A percentile compares a stretch with the other conserved stretches of the same genome.
phyloP scores from a whole-genome alignment of 1,140 invertebrate species.

The Stegodyphus dumicola region DNA sequence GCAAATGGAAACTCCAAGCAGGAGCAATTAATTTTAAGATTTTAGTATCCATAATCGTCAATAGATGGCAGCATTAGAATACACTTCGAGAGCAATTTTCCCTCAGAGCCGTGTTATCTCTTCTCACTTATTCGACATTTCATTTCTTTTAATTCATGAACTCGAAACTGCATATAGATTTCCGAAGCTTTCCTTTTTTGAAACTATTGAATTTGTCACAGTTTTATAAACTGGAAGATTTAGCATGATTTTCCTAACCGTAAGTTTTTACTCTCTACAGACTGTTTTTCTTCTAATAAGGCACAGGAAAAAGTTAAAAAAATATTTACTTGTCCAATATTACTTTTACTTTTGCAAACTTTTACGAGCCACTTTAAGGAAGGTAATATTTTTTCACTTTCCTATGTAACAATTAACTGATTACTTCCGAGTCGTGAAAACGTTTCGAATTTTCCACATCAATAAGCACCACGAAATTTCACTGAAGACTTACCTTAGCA shows the following conservation, averaged over 20 bases:
- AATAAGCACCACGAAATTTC: background rate
- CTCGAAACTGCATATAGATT: background rate
- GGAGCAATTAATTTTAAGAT: background rate
- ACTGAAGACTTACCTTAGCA: constrained; percentile 39
- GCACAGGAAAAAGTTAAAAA: background rate
- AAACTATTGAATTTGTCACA: background rate
- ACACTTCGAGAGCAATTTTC: background rate
- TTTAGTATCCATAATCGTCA: background rate
- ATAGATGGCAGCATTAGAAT: background rate
- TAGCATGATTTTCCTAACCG: background rate
- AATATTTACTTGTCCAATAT: background rate
- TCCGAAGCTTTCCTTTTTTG: background rate
- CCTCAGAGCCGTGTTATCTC: background rate
- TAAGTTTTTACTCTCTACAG: too few species aligned
- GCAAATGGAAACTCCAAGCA: background rate
- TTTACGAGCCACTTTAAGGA: background rate
- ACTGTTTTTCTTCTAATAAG: too few species aligned
- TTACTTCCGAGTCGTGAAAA: background rate
- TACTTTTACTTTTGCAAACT: background rate
- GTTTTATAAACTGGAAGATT: background rate
- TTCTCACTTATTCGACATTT: background rate
- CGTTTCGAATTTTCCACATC: too few species aligned
- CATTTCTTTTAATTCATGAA: background rate
- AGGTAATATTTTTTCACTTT: background rate
- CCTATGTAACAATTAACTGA: background rate